Evolutionary conservation across 2,888 invertebrate species (phyloP), one percentile per base, ranked within the genome.

Genomic region (Isoperla grammatica): DNA sequence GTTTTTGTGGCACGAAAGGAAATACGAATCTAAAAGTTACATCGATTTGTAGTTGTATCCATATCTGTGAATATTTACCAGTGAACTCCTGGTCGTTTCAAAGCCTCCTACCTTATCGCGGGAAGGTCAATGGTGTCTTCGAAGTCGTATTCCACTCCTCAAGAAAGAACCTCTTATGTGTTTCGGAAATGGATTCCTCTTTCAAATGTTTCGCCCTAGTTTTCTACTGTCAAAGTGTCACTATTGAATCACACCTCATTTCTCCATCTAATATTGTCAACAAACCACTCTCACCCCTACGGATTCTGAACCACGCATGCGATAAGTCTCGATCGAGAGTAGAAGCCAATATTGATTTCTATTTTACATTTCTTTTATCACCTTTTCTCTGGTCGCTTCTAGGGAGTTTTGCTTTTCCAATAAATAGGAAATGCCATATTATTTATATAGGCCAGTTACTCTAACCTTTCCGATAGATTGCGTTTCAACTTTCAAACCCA

Each of bases 331-430:
- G 23, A 19, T 56, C 23, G 57, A 60, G 8, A 45, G 45, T 3
- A 59, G 62, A 56, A 59, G 50, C 59, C 50, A 53, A 59, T 62
- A 62, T 62, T 62, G 59, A 50, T 56, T 59, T 49, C 58, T 55
- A 45, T 61, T 61, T 61, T 56, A 56, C 59, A 59, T 61, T 56
- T 42, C 50, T 61, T 37, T 53, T 53, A 53, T 53, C 53, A 53
- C 37, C 39, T 53, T 53, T 53, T 37, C 20, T 37, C 39, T 39
- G 37, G 20, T 11, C 17, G n/a, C 8, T 53, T 53, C 8, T 35
- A 53, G 37, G 15, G 53, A 37, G 13, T 53, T 53, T 37, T 53
- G 53, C 19, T 53, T 53, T 53, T 53, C 37, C 53, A 53, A 53
- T 53, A 20, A 39, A 53, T 37, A 53, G 53, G 20, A 53, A 53